phyloP scores from a whole-genome alignment of 2,888 invertebrate species.

The Rhaphigaster nebulosa region DNA sequence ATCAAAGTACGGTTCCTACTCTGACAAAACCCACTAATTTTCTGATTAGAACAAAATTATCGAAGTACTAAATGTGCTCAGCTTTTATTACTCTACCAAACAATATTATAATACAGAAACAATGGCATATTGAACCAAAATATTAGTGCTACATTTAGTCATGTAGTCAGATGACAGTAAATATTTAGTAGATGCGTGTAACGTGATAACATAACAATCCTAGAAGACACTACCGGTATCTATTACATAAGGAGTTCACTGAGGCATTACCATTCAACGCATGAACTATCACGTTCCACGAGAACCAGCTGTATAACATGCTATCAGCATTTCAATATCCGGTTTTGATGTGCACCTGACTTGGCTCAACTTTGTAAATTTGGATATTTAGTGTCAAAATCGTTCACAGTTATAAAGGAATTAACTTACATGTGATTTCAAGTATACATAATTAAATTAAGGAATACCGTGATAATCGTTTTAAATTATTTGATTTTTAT shows the following conservation, averaged over 20 bases:
- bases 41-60: too few species aligned
- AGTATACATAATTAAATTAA: too few species aligned
- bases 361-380: neutral
- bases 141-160: neutral
- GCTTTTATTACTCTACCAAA: neutral
- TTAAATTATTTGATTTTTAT: too few species aligned
- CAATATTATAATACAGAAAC: neutral
- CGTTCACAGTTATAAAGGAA: neutral
- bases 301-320: conserved; percentile 12
- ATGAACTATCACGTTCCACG: conserved; percentile 12
- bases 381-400: neutral
- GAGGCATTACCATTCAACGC: neutral
- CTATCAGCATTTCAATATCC: conserved; percentile 22
- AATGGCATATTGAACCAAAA: neutral
- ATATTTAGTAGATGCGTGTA: neutral
- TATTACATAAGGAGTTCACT: neutral
- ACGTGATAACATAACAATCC: neutral
- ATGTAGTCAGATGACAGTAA: neutral
- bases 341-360: neutral
- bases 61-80: too few species aligned
- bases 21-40: too few species aligned
- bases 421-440: too few species aligned
- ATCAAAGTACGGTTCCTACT: too few species aligned
- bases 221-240: conserved; percentile 16
- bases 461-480: too few species aligned